These are phyloP conservation scores for Caenorhabditis briggsae DNA, from an alignment of 1,140 invertebrate species.

Conservation along the genomic window DNA sequence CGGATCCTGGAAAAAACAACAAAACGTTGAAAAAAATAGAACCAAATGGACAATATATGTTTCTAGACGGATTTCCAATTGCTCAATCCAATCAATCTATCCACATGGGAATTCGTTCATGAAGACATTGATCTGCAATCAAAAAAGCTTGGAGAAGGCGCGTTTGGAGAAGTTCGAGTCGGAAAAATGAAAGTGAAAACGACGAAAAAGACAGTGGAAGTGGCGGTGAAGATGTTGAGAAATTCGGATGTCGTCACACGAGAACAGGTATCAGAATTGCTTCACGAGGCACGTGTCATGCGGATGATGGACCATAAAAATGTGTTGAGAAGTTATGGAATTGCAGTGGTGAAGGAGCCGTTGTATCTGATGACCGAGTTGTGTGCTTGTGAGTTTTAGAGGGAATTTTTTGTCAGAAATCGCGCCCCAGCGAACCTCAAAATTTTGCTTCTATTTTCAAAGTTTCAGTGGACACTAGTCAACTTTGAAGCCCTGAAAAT, in stretches of 20 bases:
- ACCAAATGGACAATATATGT: background rate
- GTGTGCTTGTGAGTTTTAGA: background rate
- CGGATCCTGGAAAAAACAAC: too few relatives aligned
- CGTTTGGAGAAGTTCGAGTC: constrained; percentile 59
- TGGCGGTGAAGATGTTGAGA: constrained; percentile 51
- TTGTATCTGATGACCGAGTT: constrained; percentile 41
- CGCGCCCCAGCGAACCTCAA: too few relatives aligned
- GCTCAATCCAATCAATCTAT: constrained; percentile 8
- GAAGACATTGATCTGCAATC: constrained; percentile 24
- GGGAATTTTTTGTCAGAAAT: background rate
- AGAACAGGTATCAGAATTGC: constrained; percentile 47
- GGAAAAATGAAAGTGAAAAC: constrained; percentile 53
- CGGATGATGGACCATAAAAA: constrained; percentile 58
- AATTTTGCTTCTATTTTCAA: too few relatives aligned
- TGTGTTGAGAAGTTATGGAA: constrained; percentile 59
- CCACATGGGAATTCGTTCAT: constrained; percentile 53
- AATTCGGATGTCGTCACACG: constrained; percentile 40
- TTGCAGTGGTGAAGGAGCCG: constrained; percentile 46
- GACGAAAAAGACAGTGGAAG: constrained; percentile 38
- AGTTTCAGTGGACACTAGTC: too few relatives aligned
- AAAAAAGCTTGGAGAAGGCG: constrained; percentile 56
- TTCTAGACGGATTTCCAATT: constrained; percentile 36
- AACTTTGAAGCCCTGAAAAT: too few relatives aligned
- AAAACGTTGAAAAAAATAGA: background rate
- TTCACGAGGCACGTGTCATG: constrained; percentile 57